Percentiles rank a stretch among this genome's conserved stretches.
phyloP scores from a whole-genome alignment of 2,888 invertebrate species.

The Chaitophorus viminalis region DNA sequence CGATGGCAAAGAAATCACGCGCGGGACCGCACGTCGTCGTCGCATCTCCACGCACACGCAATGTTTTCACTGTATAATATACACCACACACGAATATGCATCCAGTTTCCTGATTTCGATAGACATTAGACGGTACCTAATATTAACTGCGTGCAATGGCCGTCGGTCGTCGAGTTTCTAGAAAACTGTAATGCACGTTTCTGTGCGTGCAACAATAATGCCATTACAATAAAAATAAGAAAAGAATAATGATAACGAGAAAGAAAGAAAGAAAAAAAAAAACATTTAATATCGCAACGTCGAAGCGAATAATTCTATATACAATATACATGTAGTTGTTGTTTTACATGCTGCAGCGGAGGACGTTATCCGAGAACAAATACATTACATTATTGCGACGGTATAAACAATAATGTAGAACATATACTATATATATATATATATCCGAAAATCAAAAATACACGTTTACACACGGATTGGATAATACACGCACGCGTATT shows the following conservation, averaged over 20 bases:
- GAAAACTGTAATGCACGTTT: constrained; percentile 13
- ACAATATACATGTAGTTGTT: neutral
- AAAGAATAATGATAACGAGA: neutral
- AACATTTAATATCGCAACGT: neutral
- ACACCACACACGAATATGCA: neutral
- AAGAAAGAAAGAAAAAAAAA: neutral
- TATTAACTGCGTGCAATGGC: neutral
- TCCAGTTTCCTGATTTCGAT: neutral
- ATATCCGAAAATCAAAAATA: neutral
- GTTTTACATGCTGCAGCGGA: neutral
- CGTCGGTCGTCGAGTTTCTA: neutral
- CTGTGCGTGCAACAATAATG: neutral
- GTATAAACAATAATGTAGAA: neutral
- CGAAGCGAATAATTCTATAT: neutral
- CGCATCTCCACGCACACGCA: neutral
- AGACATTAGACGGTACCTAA: too few species aligned
- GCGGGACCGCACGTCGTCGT: neutral
- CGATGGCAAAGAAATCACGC: constrained; percentile 6
- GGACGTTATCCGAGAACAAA: neutral
- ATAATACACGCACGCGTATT: neutral
- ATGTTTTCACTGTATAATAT: neutral
- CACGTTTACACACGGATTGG: neutral
- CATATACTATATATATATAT: too few species aligned
- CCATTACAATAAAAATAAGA: neutral
- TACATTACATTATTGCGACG: neutral